Conservation (phyloP, 2,797 vertebrate genomes). For the Clarias platycephalus region DNA sequence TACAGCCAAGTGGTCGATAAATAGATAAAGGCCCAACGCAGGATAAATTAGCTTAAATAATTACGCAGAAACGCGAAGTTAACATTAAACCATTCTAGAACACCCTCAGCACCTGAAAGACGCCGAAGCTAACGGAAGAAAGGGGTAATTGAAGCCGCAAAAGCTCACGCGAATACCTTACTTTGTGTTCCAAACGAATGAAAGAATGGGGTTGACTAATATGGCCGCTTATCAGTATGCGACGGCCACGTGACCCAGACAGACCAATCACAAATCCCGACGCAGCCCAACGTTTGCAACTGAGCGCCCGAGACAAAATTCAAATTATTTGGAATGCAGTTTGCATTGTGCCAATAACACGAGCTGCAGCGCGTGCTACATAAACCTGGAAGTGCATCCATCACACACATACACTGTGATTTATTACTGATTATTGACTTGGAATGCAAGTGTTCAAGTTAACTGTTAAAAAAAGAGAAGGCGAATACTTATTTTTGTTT, state of each 20-base stretch:
- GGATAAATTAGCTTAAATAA: not conserved
- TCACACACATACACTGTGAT: no score
- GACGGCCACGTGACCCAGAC: conserved; percentile 38
- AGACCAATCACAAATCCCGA: conserved; percentile 45
- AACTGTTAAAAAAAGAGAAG: not conserved
- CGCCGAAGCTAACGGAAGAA: not conserved
- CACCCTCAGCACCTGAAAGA: not conserved
- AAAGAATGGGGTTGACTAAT: conserved; percentile 61
- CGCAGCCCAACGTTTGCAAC: conserved; percentile 48
- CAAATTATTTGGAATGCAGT: conserved; percentile 55
- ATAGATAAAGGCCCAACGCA: not conserved
- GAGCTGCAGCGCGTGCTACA: conserved; percentile 7
- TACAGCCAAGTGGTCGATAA: not conserved
- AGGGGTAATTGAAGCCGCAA: conserved; percentile 31
- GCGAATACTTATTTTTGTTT: no score
- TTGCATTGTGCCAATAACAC: conserved; percentile 34
- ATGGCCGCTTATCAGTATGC: conserved; percentile 58
- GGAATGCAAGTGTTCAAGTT: not conserved
- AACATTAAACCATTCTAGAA: not conserved
- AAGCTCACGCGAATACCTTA: conserved; percentile 37
- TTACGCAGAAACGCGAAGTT: not conserved
- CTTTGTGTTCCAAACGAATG: conserved; percentile 58
- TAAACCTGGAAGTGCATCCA: not conserved
- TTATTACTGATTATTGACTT: not conserved
- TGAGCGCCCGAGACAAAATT: conserved; percentile 53